Evolutionary conservation across 2,113 vertebrate genomes (phyloP).

Genomic region (Rhinopithecus roxellana): DNA sequence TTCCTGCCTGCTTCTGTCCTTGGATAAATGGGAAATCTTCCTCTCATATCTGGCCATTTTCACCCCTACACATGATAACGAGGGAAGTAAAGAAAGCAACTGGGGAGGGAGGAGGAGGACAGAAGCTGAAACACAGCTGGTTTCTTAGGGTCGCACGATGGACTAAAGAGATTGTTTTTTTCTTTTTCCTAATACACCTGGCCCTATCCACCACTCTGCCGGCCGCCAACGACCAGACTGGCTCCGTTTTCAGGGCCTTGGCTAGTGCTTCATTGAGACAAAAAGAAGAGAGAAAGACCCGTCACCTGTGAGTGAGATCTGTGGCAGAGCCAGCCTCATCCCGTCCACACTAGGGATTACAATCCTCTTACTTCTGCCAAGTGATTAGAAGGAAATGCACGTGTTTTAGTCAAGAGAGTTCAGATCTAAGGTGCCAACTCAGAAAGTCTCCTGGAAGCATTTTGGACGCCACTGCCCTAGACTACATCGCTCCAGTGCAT

Average conservation of each 20-base stretch:
- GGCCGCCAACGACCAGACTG: too few species aligned
- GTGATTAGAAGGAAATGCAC: rapidly evolving
- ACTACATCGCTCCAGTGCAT: rapidly evolving
- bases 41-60: neutral
- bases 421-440: neutral
- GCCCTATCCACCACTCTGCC: neutral
- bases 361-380: rapidly evolving
- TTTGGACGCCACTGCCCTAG: rapidly evolving
- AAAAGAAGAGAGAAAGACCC: neutral
- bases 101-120: rapidly evolving
- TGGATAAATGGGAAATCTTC: too few species aligned
- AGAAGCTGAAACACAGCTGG: rapidly evolving
- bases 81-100: neutral
- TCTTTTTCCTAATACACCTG: neutral
- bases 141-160: rapidly evolving
- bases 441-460: neutral
- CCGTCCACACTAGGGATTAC: rapidly evolving
- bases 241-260: rapidly evolving
- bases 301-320: neutral
- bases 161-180: rapidly evolving
- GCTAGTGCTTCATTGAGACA: rapidly evolving
- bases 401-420: neutral
- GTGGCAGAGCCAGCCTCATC: neutral
- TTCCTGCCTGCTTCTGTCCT: neutral
- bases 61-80: rapidly evolving